A percentile compares a stretch with the other conserved stretches of the same genome.
These are phyloP conservation scores for Calosoma granatense DNA, from an alignment of 1,140 invertebrate species.

Conservation along the genomic window DNA sequence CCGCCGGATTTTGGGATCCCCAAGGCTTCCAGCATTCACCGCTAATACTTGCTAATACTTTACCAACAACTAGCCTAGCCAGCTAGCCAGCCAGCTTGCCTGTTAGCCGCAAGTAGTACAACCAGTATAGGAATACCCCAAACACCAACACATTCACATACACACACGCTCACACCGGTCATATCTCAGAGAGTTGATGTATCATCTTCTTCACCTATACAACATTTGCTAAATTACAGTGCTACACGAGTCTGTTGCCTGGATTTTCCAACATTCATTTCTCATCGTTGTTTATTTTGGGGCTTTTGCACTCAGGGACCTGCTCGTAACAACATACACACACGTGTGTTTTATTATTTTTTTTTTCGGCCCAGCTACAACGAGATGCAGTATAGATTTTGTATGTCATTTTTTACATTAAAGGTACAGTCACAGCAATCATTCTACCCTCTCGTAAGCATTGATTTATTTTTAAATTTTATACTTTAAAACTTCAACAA, in stretches of 20 bases:
- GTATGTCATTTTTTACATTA: too few species aligned
- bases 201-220: not conserved
- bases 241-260: not conserved
- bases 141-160: not conserved
- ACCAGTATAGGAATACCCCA: not conserved
- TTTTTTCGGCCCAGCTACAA: not conserved
- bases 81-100: not conserved
- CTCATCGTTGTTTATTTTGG: slow-evolving; percentile 1
- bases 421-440: too few species aligned
- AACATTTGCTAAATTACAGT: not conserved
- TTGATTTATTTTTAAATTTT: too few species aligned
- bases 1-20: slow-evolving; percentile 23
- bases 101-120: too few species aligned
- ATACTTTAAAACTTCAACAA: too few species aligned
- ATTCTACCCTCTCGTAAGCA: too few species aligned
- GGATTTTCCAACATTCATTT: not conserved
- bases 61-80: too few species aligned
- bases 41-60: not conserved
- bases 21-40: slow-evolving; percentile 16
- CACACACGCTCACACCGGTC: not conserved
- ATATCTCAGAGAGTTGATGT: not conserved
- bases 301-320: not conserved
- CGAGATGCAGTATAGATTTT: too few species aligned
- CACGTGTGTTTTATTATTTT: not conserved
- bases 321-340: not conserved